Base-by-base conservation (phyloP, 2,113 vertebrate species). In the Syngnathus scovelli region DNA sequence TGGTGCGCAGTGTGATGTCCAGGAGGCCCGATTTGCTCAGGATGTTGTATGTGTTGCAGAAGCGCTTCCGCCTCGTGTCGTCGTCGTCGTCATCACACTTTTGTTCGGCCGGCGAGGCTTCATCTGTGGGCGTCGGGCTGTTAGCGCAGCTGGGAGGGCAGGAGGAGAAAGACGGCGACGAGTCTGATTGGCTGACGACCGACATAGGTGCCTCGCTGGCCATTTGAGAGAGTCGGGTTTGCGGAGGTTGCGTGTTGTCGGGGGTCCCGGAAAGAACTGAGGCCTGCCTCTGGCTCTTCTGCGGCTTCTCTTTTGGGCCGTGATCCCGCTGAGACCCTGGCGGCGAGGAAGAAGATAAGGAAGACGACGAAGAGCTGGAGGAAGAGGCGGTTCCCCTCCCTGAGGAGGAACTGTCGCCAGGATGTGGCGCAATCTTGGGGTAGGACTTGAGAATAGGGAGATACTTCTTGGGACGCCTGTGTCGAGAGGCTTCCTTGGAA, bases 391-490 rank as follows among this genome's bases (percentile, higher is more conserved):
- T 78, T 64, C 83, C 84, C 80, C 87, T 83, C 2, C 86, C 83
- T 0, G 86, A 89, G 70, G 78, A 74, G 4, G 77, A 77, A 52
- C 79, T 85, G 77, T 95, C 93, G 66, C 93, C 93, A 0, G 95
- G 96, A 69, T 98, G 93, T 0, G 94, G 95, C 39, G 95, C 94
- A 68, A 96, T 98, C 90, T 94, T 98, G 61, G 96, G 91, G 67
- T 94, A 98, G 56, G 94, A 95, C 79, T 96, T 96, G 46, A 95
- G 88, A 74, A 95, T 94, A 10, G 95, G 94, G 82, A 95, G 82
- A 87, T 94, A 96, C 80, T 93, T 94, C 82, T 90, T 89, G 58
- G 92, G 89, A 61, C 92, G 91, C 7, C 82, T 85, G 77, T 90
- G 93, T 78, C 92, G 95, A 1, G 88, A 55, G 51, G 7, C 2